phyloP scores from a whole-genome alignment of 2,888 invertebrate species.

The Hypomecis punctinalis region DNA sequence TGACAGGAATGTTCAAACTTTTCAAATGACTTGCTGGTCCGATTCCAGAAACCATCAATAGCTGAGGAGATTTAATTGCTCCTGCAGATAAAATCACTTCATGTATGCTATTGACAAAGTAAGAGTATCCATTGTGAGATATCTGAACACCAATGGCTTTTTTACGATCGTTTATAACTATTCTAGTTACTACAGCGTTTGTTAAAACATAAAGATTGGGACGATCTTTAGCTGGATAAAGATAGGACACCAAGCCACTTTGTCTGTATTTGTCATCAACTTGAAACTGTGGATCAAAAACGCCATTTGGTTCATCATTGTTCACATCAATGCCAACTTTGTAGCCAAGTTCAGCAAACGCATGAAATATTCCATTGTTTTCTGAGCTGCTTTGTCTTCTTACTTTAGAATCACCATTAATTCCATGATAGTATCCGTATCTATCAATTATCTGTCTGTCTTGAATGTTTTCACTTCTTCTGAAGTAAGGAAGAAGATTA shows the following conservation, averaged over 20 bases:
- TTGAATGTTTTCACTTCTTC: slow-evolving; percentile 24
- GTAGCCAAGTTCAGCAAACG: slow-evolving; percentile 63
- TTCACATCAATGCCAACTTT: slow-evolving; percentile 42
- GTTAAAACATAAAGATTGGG: slow-evolving; percentile 67
- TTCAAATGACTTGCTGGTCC: slow-evolving; percentile 66
- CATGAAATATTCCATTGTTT: neutral
- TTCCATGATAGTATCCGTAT: slow-evolving; percentile 4
- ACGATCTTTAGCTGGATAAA: slow-evolving; percentile 56
- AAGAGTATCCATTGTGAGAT: slow-evolving; percentile 42
- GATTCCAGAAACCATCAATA: slow-evolving; percentile 77
- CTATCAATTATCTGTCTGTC: neutral
- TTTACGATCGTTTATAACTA: slow-evolving; percentile 70
- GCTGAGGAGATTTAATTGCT: slow-evolving; percentile 71
- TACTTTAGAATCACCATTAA: neutral
- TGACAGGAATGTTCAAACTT: slow-evolving; percentile 57
- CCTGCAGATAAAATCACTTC: slow-evolving; percentile 78
- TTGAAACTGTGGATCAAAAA: slow-evolving; percentile 70
- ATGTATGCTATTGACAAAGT: slow-evolving; percentile 59
- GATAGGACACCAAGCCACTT: slow-evolving; percentile 75
- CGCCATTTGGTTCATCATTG: slow-evolving; percentile 57
- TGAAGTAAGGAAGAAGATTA: slow-evolving; percentile 28
- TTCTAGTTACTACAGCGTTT: slow-evolving; percentile 70
- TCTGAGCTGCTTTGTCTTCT: neutral
- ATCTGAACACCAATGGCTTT: slow-evolving; percentile 55
- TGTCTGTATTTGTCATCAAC: slow-evolving; percentile 72